Base-by-base conservation (phyloP, 1,140 invertebrate species). In the Goniozus legneri region DNA sequence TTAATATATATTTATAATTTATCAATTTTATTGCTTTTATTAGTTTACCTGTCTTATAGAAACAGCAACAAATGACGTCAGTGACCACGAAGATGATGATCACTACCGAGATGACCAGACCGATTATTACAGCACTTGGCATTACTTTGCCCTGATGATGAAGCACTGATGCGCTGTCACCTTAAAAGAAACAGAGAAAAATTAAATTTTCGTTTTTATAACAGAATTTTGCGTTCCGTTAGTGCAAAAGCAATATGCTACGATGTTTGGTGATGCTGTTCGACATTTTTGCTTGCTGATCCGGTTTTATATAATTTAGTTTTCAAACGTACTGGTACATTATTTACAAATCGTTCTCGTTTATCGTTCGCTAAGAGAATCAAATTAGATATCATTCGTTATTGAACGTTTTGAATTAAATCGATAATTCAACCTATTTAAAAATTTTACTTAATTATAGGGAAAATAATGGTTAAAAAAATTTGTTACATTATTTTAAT, bases 31-130 rank as follows among this genome's bases (percentile, higher is more conserved):
- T n/a, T n/a, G n/a, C n/a, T n/a, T n/a, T n/a, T n/a, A n/a, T n/a
- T n/a, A n/a, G 42, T 52, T 63, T 59, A 80, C 79, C 79, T 62
- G 71, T 76, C 47, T 79, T 71, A 47, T 76, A 74, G 31, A 78
- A 82, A 69, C 86, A 89, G 61, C 82, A 87, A 48, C 87, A 86
- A 1, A 87, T 79, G 1, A 91, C 72, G 66, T 93, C 90, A 48
- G 91, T 81, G 47, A 92, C 78, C 50, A 92, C 76, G 22, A 91
- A 76, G 40, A 90, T 79, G 45, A 91, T 63, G 24, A 92, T 71
- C 8, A 91, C 77, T 34, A 84, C 81, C 31, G 81, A 84, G 34
- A 91, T 76, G 7, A 89, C 86, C 42, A 91, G 83, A 50, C 85
- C 86, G 52, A 92, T 85, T 54, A 93, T 87, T 30, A 86, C 78